Percentiles rank a stretch among this genome's conserved stretches.
Evolutionary conservation across 2,888 invertebrate genomes (phyloP).

Genomic region (Stenodera caucasica): DNA sequence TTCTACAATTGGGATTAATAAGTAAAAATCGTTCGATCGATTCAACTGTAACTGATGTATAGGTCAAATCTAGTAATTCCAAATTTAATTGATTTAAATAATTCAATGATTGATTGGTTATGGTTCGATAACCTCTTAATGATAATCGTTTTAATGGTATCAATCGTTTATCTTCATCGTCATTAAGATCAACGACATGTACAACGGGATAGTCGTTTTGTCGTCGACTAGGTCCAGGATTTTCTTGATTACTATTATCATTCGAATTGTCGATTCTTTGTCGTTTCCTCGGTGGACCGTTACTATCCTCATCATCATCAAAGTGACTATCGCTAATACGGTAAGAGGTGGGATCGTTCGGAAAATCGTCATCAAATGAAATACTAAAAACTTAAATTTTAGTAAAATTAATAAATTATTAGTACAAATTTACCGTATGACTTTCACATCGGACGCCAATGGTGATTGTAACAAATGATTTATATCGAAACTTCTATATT

Average conservation of each 20-base stretch:
- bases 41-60: slow-evolving; percentile 64
- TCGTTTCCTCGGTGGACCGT: not conserved
- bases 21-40: slow-evolving; percentile 66
- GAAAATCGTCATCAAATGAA: not conserved
- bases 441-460: not conserved
- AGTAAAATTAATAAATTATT: not conserved
- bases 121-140: slow-evolving; percentile 44
- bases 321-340: not conserved
- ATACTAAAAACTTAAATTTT: not conserved
- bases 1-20: slow-evolving; percentile 62
- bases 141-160: slow-evolving; percentile 40
- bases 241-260: not conserved
- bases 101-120: slow-evolving; percentile 43
- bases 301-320: not conserved
- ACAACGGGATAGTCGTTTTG: not conserved
- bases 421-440: not conserved
- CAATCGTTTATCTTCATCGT: slow-evolving; percentile 1
- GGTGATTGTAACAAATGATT: not conserved
- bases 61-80: slow-evolving; percentile 65
- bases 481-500: not conserved
- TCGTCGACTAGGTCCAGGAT: slow-evolving; percentile 3
- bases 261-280: not conserved
- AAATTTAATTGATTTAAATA: slow-evolving; percentile 43
- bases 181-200: not conserved
- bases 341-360: not conserved